Evolutionary conservation across 2,888 invertebrate species (phyloP).

Genomic region (Philopedon plagiatum): DNA sequence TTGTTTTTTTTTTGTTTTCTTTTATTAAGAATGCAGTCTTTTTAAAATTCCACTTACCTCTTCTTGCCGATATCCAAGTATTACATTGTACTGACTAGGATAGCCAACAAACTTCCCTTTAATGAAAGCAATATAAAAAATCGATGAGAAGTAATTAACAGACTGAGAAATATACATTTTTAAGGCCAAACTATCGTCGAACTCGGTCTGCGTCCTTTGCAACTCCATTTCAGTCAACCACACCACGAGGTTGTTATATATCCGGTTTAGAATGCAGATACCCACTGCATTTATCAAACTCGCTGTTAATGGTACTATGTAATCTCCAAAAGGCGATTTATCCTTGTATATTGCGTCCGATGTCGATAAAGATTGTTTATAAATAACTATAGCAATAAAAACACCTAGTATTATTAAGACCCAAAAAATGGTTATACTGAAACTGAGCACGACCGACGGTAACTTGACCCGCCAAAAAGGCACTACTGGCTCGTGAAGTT

Average conservation of each 20-base stretch:
- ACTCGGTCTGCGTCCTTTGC: conserved; percentile 86
- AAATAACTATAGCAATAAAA: conserved; percentile 44
- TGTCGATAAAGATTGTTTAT: conserved; percentile 76
- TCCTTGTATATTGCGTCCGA: conserved; percentile 72
- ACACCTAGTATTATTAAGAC: conserved; percentile 75
- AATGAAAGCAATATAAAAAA: conserved; percentile 87
- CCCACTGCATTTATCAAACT: conserved; percentile 83
- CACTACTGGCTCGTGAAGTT: conserved; percentile 87
- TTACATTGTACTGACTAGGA: conserved; percentile 82
- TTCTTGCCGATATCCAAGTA: conserved; percentile 80
- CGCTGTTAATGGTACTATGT: conserved; percentile 82
- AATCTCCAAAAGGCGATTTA: conserved; percentile 72
- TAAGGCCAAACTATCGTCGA: conserved; percentile 87
- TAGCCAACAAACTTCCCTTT: conserved; percentile 86
- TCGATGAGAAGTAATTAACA: conserved; percentile 90
- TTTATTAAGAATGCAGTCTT: no score
- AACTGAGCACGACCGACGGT: conserved; percentile 82
- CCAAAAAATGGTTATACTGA: conserved; percentile 76
- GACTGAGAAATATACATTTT: conserved; percentile 92
- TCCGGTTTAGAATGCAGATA: conserved; percentile 82
- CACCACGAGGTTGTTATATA: conserved; percentile 77
- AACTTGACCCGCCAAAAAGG: conserved; percentile 94
- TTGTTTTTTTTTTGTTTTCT: no score
- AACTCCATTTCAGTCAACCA: conserved; percentile 82
- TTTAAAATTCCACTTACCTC: no score